A percentile compares a stretch with the other conserved stretches of the same genome.
These are phyloP conservation scores for Tiliacea aurago DNA, from an alignment of 2,888 invertebrate species.

Conservation along the genomic window DNA sequence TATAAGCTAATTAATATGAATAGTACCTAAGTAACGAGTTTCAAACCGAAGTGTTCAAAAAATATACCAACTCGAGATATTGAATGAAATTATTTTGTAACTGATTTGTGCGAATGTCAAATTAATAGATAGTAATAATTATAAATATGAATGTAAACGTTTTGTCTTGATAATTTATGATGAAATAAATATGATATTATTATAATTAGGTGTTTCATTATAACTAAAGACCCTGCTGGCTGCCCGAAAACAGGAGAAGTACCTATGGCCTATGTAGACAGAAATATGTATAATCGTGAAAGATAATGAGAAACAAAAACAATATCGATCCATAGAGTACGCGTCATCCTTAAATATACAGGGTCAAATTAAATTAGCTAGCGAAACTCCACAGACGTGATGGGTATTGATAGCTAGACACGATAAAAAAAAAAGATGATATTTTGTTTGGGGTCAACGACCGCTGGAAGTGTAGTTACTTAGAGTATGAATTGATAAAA, in stretches of 20 bases:
- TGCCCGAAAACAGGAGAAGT: background rate
- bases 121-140: conserved; percentile 33
- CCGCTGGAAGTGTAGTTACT: too few relatives aligned
- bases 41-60: conserved; percentile 72
- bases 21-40: conserved; percentile 59
- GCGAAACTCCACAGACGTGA: too few relatives aligned
- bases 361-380: too few relatives aligned
- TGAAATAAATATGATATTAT: conserved; percentile 65
- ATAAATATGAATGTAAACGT: conserved; percentile 61
- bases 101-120: conserved; percentile 65
- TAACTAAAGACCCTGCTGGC: background rate
- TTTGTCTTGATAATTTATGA: conserved; percentile 63
- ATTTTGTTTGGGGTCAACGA: too few relatives aligned
- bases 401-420: too few relatives aligned
- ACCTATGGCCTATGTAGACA: too few relatives aligned
- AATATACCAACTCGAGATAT: conserved; percentile 61
- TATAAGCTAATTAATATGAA: conserved; percentile 25
- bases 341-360: too few relatives aligned
- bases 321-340: background rate
- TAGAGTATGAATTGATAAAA: too few relatives aligned
- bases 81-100: conserved; percentile 63
- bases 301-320: background rate
- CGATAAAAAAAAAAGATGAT: too few relatives aligned
- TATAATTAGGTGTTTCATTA: conserved; percentile 49
- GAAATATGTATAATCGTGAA: background rate